Conservation (phyloP, 2,797 vertebrate genomes). For the Urophycis tenuis region DNA sequence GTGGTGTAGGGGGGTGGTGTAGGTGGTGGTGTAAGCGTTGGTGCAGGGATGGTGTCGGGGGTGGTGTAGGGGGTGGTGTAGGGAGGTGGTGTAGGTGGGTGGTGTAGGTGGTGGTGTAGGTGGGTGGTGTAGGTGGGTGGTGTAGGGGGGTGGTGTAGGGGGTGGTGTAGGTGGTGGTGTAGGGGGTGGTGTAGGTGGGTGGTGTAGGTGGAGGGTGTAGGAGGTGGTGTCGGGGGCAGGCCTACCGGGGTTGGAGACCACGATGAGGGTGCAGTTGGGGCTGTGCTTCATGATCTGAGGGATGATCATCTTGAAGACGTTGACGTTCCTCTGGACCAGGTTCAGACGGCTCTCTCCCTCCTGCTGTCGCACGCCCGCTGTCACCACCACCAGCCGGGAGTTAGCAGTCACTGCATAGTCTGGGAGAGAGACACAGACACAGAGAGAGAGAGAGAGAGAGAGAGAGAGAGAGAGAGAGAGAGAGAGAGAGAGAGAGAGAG, state of each 20-base stretch:
- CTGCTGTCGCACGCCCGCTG: slow-evolving; percentile 92
- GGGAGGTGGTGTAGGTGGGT: no score
- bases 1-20: no score
- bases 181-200: no score
- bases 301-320: slow-evolving; percentile 91
- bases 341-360: slow-evolving; percentile 94
- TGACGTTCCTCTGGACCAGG: slow-evolving; percentile 94
- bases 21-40: no score
- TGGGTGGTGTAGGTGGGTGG: no score
- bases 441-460: not conserved
- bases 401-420: slow-evolving; percentile 90
- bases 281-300: slow-evolving; percentile 90
- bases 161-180: no score
- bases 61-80: not conserved
- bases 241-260: slow-evolving; percentile 94
- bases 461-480: not conserved
- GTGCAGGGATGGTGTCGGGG: no score
- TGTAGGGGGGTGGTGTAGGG: no score
- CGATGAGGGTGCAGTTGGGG: slow-evolving; percentile 85
- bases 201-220: no score
- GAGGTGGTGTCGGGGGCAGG: not conserved
- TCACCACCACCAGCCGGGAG: slow-evolving; percentile 90
- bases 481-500: not conserved
- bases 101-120: no score
- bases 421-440: slow-evolving; percentile 37